Base-by-base conservation (phyloP, 2,888 invertebrate species). In the Lepidochrysops patricia region DNA sequence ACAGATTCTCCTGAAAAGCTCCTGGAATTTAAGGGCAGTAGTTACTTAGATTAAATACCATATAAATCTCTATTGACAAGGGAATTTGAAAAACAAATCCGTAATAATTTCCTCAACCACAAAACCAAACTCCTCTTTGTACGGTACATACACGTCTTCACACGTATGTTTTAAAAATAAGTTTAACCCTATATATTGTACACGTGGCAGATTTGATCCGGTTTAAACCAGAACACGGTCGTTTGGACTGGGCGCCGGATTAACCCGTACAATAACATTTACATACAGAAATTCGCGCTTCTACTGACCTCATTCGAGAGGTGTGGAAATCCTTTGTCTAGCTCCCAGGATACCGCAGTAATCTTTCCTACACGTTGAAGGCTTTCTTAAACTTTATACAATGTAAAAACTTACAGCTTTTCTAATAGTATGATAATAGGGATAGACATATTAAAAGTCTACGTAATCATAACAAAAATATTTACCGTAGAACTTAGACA, bases 261-360 rank as follows among this genome's bases (percentile, higher is more conserved):
- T 84, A 86, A 85, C 79, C 79, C 79, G 75, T 74, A 73, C 81
- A 78, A 85, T 86, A 84, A 83, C 80, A 86, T 87, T 87, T 76
- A 80, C 87, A 87, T 87, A 84, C 78, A 81, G 82, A 70, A 70
- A 72, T 75, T 74, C 69, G 72, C 74, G 72, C 62, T 83, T 83
- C 82, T 82, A 81, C 79, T 82, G 80, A 79, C 80, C 81, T 70
- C 72, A 70, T 82, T 79, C 67, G 13, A 12, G 25, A 43, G 9
- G 43, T 43, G 19, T 43, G 19, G 19, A 37, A 43, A 23, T 23
- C 43, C 43, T 43, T 43, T 19, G 19, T 43, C 43, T 37, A 37
- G 37, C 37, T 9, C 13, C 2, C 12, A 4, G 9, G 9, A 19
- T 19, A 43, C 43, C 19, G 43, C 43, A 23, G 19, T 23, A 43